Evolutionary conservation across 2,888 invertebrate species (phyloP).

Genomic region (Drosophila paranaensis): DNA sequence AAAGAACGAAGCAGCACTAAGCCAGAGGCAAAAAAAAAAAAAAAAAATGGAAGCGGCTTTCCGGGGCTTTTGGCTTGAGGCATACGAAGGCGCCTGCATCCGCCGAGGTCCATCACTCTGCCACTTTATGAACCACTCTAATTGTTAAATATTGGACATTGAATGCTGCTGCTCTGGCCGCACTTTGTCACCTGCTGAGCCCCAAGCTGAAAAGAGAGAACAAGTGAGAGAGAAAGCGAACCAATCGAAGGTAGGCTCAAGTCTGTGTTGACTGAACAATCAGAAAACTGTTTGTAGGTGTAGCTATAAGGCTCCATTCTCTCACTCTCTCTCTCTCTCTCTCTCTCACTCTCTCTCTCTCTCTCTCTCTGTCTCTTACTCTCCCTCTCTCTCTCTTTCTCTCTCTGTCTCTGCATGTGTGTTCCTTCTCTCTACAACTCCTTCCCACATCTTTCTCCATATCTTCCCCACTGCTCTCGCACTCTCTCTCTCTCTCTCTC

Average conservation of each 20-base stretch:
- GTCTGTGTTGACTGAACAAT: not conserved
- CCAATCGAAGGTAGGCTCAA: not conserved
- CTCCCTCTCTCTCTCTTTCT: not conserved
- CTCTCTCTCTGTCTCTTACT: not conserved
- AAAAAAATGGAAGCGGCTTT: constrained; percentile 5
- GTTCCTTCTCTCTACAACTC: not conserved
- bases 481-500: not conserved
- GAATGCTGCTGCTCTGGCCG: not conserved
- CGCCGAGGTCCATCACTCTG: constrained; percentile 1
- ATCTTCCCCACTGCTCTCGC: not conserved
- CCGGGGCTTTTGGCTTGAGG: constrained; percentile 2
- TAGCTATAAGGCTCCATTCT: not conserved
- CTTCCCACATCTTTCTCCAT: too few species aligned
- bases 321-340: too few species aligned
- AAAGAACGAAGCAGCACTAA: not conserved
- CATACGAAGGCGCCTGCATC: not conserved
- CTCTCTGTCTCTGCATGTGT: not conserved
- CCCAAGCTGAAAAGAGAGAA: not conserved
- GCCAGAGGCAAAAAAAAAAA: not conserved
- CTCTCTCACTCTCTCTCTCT: not conserved
- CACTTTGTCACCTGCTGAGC: not conserved
- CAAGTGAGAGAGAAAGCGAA: too few species aligned
- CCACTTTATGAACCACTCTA: constrained; percentile 11
- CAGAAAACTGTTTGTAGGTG: not conserved
- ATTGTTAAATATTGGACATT: constrained; percentile 3